Percentiles rank a stretch among this genome's conserved stretches.
Conservation (phyloP, 2,888 invertebrate species). For the Oligia strigilis region DNA sequence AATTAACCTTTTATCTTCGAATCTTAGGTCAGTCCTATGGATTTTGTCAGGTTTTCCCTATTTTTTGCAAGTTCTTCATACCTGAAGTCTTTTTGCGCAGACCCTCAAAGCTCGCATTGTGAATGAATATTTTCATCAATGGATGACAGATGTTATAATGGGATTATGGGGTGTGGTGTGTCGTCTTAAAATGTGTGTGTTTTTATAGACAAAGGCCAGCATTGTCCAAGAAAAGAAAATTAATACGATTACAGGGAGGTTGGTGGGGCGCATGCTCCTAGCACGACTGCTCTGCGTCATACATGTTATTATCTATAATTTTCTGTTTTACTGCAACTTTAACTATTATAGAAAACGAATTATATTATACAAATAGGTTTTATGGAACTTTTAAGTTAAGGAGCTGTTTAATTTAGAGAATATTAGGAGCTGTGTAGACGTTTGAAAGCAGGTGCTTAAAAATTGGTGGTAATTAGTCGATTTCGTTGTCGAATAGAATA, state of each 20-base stretch:
- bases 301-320: conserved; percentile 70
- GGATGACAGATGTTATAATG: conserved; percentile 46
- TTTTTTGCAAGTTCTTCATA: conserved; percentile 11
- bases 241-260: conserved; percentile 75
- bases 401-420: not conserved
- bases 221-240: conserved; percentile 68
- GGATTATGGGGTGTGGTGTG: conserved; percentile 25
- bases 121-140: conserved; percentile 55
- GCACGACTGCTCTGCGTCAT: conserved; percentile 77
- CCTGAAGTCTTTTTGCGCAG: conserved; percentile 21
- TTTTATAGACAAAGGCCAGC: conserved; percentile 53
- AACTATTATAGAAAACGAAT: conserved; percentile 18
- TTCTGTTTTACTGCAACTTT: conserved; percentile 57
- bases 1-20: not conserved
- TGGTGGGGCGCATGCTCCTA: conserved; percentile 75
- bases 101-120: conserved; percentile 17
- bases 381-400: not conserved
- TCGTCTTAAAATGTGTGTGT: conserved; percentile 25
- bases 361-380: not conserved
- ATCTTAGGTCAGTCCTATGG: not conserved
- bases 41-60: not conserved
- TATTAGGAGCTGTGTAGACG: not conserved
- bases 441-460: not conserved
- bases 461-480: not conserved
- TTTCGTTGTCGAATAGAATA: too few species aligned